phyloP scores from a whole-genome alignment of 2,113 vertebrate species.

The Caloenas nicobarica region DNA sequence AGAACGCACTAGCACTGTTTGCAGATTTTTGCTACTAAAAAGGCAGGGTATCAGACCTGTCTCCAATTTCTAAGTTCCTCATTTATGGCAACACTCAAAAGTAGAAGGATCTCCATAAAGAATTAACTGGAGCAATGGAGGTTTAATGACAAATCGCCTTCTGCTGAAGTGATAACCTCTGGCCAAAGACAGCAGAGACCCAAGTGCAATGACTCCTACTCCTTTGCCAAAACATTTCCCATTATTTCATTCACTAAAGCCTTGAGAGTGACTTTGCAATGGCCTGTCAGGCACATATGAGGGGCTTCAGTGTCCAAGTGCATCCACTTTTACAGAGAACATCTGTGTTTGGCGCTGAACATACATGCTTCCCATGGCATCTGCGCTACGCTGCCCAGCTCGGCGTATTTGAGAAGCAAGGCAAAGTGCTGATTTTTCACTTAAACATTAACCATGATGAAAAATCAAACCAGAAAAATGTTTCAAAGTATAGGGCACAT shows the following conservation, averaged over 20 bases:
- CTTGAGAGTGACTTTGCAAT: neutral
- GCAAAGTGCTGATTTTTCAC: neutral
- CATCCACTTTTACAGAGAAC: neutral
- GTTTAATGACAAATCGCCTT: neutral
- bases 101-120: neutral
- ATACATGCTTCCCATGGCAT: accelerated
- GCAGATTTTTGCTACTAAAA: neutral
- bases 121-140: too few relatives aligned
- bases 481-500: neutral
- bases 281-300: neutral
- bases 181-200: neutral
- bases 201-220: neutral
- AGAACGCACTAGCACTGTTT: neutral
- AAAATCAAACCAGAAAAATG: neutral
- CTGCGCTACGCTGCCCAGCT: neutral
- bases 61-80: neutral
- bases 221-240: neutral
- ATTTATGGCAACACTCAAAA: neutral
- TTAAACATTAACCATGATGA: neutral
- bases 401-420: neutral
- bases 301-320: neutral
- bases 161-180: neutral
- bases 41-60: neutral
- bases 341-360: neutral
- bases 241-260: neutral